Percentiles rank a stretch among this genome's conserved stretches.
Evolutionary conservation across 2,797 vertebrate species (phyloP).

Genomic region (Ibycter americanus): DNA sequence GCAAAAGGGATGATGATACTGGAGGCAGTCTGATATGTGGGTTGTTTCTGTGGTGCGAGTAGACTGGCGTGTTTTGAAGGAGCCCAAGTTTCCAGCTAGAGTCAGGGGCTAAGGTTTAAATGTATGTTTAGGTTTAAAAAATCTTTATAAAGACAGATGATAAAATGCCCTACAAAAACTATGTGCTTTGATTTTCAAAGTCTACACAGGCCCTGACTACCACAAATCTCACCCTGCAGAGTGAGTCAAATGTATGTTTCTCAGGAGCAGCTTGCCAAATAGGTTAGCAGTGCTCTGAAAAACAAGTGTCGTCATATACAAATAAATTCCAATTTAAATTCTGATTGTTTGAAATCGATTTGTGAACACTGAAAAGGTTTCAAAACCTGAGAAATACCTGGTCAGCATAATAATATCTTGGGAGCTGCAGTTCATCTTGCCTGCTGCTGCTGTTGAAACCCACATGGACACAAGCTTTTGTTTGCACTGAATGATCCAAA

Average conservation of each 20-base stretch:
- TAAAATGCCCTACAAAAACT: neutral
- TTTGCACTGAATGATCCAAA: neutral
- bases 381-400: neutral
- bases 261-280: neutral
- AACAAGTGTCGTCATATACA: neutral
- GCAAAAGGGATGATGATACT: neutral
- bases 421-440: neutral
- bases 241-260: rapidly evolving
- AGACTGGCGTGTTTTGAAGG: neutral
- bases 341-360: neutral
- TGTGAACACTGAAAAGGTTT: neutral
- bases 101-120: neutral
- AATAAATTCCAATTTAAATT: neutral
- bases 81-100: neutral
- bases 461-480: neutral
- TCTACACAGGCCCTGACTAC: neutral
- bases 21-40: neutral
- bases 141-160: neutral
- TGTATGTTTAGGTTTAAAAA: neutral
- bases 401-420: neutral
- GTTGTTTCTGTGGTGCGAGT: neutral
- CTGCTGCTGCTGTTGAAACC: neutral
- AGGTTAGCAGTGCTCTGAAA: neutral
- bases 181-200: neutral
- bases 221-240: neutral